Base-by-base conservation (phyloP, 2,113 vertebrate genomes). In the Pteropus alecto region DNA sequence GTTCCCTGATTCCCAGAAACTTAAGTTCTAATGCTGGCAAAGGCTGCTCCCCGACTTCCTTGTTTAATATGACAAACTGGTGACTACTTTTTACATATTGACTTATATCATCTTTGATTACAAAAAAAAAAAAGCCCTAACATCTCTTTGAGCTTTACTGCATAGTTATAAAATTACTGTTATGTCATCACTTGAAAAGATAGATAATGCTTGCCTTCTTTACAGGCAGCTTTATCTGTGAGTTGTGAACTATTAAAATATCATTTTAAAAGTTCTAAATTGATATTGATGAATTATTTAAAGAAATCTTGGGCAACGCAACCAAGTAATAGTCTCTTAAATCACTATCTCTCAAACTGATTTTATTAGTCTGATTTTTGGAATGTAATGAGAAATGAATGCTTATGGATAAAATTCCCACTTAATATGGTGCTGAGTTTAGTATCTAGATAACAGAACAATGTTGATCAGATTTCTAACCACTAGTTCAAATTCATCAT, bases 181-280 rank as follows among this genome's bases (percentile, higher is more conserved):
- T 86, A 70, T 0, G 63, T 24, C 33, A 70, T 61, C 56, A 63
- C 73, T 93, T 92, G 48, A 96, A 92, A 84, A n/a, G 7, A 0
- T 79, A 38, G 21, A 30, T 19, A 93, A 93, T 54, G 26, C 11
- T 91, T 84, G 7, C 8, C 26, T 89, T 81, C 41, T 30, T 30
- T 48, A 33, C 9, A 22, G 1, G 28, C 1, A 58, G n/a, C 43
- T 76, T 82, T 54, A 88, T 65, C 26, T 87, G 78, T 87, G 74
- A 84, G 33, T 24, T 61, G 15, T 51, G 35, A 97, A 58, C 46
- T 71, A 94, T 12, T 81, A 48, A 95, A 94, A 73, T 90, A 87
- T n/a, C 28, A 54, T 56, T 70, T 90, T 86, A 79, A 96, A 96
- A 84, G 46, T 58, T 92, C 56, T 15, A 82, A 63, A 38, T 10